A percentile compares a stretch with the other conserved stretches of the same genome.
Evolutionary conservation across 2,113 vertebrate genomes (phyloP).

Genomic region (Ceyx margarethae): DNA sequence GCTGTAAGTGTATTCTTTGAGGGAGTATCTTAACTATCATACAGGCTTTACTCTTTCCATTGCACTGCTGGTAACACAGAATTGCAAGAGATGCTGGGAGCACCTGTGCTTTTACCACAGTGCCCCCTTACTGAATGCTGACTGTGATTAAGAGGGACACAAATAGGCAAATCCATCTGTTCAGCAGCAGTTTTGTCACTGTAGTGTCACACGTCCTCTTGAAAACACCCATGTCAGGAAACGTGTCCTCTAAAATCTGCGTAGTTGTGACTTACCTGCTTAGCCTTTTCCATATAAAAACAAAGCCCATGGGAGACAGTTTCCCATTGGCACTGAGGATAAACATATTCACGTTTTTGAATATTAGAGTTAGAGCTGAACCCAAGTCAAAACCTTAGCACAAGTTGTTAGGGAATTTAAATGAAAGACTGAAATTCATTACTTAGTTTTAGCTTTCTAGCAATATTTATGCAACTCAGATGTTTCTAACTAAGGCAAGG

Average conservation of each 20-base stretch:
- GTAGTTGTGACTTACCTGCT: not conserved
- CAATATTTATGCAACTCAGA: not conserved
- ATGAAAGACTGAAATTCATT: not conserved
- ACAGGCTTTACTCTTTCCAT: not conserved
- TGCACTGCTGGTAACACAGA: not conserved
- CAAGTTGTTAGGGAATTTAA: not conserved
- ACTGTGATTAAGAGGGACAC: not conserved
- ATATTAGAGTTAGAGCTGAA: not conserved
- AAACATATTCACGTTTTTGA: not conserved
- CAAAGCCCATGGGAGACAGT: not conserved
- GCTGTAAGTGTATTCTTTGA: not conserved
- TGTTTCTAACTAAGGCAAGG: not conserved
- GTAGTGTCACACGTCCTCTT: not conserved
- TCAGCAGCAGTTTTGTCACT: not conserved
- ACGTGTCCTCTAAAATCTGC: not conserved
- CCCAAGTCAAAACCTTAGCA: not conserved
- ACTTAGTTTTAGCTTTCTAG: not conserved
- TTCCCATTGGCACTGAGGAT: not conserved
- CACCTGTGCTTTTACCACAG: rapidly evolving
- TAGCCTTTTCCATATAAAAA: not conserved
- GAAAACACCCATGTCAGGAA: not conserved
- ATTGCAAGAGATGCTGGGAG: not conserved
- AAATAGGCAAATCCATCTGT: not conserved
- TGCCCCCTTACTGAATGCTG: not conserved
- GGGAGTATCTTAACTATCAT: not conserved